Base-by-base conservation (phyloP, 2,888 invertebrate species). In the Phytoseiulus persimilis region DNA sequence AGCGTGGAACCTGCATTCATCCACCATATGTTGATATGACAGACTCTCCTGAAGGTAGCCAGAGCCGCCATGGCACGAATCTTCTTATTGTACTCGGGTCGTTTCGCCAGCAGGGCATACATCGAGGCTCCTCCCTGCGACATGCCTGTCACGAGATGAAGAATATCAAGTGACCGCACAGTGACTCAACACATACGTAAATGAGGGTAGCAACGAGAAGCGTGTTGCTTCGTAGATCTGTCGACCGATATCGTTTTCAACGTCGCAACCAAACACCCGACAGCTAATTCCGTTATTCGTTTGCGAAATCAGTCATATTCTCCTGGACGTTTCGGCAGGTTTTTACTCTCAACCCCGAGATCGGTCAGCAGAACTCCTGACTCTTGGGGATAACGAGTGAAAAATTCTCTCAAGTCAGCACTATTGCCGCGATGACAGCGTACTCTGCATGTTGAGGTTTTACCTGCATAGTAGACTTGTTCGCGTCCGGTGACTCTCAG, bases 11-110 rank as follows among this genome's bases (percentile, higher is more conserved):
- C 87, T 39, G 87, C 32, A 33, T 87, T 87, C 45, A 87, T 33
- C 87, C 87, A 87, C 87, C 87, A 87, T n/a, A 87, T 87, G 32
- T 87, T 87, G 32, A 87, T 87, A n/a, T 87, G 87, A 32, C 87
- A 87, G 9, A 45, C 32, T 33, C 87, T 33, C 45, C 87, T 87
- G 87, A 87, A 87, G 1, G 87, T 87, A 6, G 39, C 87, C n/a
- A 87, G 31, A 33, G 39, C 87, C 23, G 87, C 87, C 87, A 87
- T 87, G 32, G 87, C 87, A 6, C 87, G 87, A 87, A 87, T 33
- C 87, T 87, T 87, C 33, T 45, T 31, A 45, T 87, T 87, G 33
- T 87, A 87, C n/a, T 87, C 87, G n/a, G 87, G 87, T 14, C 87
- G 32, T 87, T 87, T 87, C 23, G 87, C 87, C 31, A 87, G 87